Percentiles rank a stretch among this genome's conserved stretches.
Evolutionary conservation across 2,113 vertebrate genomes (phyloP).

Genomic region (Myrmophylax atrothorax): DNA sequence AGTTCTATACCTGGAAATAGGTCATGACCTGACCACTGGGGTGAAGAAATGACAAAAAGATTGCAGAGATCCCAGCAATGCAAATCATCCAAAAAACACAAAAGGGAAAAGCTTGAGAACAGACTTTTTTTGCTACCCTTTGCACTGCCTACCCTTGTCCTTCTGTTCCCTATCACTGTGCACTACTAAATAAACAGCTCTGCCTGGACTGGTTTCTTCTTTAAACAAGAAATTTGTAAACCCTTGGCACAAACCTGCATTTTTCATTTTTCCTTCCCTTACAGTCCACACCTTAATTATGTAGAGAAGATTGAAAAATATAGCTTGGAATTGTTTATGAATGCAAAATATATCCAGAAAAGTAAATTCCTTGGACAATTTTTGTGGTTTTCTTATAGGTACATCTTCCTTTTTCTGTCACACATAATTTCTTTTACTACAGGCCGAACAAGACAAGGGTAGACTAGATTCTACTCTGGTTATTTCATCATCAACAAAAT

Average conservation of each 20-base stretch:
- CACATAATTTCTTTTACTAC: background rate
- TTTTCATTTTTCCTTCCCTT: background rate
- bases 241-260: background rate
- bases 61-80: background rate
- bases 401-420: background rate
- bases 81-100: background rate
- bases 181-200: background rate
- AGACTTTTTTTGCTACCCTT: background rate
- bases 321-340: background rate
- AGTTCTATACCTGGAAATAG: background rate
- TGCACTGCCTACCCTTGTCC: background rate
- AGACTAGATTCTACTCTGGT: background rate
- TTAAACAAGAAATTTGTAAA: background rate
- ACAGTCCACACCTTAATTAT: background rate
- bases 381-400: background rate
- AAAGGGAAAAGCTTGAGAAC: background rate
- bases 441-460: background rate
- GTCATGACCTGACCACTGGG: background rate
- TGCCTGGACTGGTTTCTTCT: background rate
- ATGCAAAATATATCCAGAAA: background rate
- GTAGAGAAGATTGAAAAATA: background rate
- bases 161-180: background rate
- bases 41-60: background rate
- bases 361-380: background rate
- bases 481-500: background rate